Base-by-base conservation (phyloP, 2,888 invertebrate genomes). In the Syrista parreyssii region DNA sequence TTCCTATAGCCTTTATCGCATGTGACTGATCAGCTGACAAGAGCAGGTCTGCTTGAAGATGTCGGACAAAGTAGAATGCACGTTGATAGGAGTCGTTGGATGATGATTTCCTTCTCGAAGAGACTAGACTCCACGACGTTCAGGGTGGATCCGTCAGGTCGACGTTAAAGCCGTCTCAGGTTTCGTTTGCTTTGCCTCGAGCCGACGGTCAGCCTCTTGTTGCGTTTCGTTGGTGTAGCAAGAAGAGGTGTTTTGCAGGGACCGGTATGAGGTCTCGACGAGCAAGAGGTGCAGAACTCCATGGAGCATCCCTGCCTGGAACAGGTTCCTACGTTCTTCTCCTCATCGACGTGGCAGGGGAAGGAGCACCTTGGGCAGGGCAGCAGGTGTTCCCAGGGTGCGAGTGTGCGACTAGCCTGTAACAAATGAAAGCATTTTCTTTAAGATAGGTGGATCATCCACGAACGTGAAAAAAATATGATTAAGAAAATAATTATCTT, bases 181-280 rank as follows among this genome's bases (percentile, higher is more conserved):
- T 91, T 91, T 72, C 90, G 85, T 77, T 90, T 91, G 84, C 91
- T 90, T 79, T 90, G 90, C 55, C 88, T 86, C 11, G 91, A 90
- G 23, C 91, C 90, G 40, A 88, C 88, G 73, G 90, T 81, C 40
- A 89, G 84, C 11, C 87, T 85, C 40, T 87, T 88, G 79, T 86
- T 89, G 69, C 89, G 87, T 81, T 91, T 91, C 40, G 91, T 91
- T 35, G 91, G 91, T 11, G 91, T 91, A 30, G 91, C 90, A 68
- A 90, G 83, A 4, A 90, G 86, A 23, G 90, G 89, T 76, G 89
- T 91, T 77, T 89, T 90, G 81, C 91, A 91, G 0, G 91, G 85
- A 4, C 89, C 90, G 4, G 83, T 80, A 81, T 91, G 91, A 23
- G 86, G 86, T 68, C 85, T 87, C 68, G 90, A 89, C 40, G 89